Base-by-base conservation (phyloP, 2,113 vertebrate species). In the Donacobius atricapilla region DNA sequence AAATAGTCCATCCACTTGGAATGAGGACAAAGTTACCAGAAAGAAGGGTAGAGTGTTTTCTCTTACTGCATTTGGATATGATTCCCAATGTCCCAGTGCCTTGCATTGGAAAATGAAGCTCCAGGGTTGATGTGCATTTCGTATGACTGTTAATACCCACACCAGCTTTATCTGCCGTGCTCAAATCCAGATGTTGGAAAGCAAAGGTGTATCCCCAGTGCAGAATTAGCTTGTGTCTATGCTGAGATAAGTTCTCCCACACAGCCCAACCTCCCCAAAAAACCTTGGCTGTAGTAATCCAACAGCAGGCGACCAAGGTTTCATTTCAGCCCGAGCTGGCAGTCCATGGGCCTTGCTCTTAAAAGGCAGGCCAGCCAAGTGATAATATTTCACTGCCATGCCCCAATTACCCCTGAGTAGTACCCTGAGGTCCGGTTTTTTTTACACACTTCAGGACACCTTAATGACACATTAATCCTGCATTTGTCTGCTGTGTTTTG, bases 61-160 rank as follows among this genome's bases (percentile, higher is more conserved):
- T 60, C n/a, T n/a, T 57, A 0, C 30, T 66, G 28, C 31, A 3
- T 42, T 15, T 40, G 58, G 28, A 5, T 53, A 1, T 1, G 1
- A 12, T 75, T 72, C 45, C 66, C 48, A 6, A 80, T 61, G 25
- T 45, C 40, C 21, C n/a, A 16, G 3, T 27, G 44, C 37, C 58
- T 72, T 68, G 22, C 16, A 3, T 5, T 79, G 66, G 56, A 44
- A 39, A 65, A 20, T 13, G 40, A 37, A 53, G 50, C 68, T 88
- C 27, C 9, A 12, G 57, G 15, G 6, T 40, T 19, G 8, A 11
- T 42, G 40, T 35, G 18, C 23, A 14, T 71, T 35, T 42, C 4
- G 0, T 5, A 0, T 1, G 7, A 4, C 14, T 61, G 14, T n/a
- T 60, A 24, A 44, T 42, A 13, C 23, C n/a, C 37, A 61, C 39